Conservation (phyloP, 2,113 vertebrate genomes). For the Sphyrna mokarran region DNA sequence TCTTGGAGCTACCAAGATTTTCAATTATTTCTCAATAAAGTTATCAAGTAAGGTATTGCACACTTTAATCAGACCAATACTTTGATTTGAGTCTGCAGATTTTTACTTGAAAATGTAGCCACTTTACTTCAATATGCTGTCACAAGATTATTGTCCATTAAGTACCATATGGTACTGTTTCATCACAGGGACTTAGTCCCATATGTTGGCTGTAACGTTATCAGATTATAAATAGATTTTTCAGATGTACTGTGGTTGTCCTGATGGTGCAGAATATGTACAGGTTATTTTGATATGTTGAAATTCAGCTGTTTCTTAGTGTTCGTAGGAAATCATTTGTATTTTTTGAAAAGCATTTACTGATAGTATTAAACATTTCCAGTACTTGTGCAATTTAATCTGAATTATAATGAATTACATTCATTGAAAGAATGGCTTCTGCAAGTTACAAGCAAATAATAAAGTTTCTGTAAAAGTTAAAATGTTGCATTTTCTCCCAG, state of each 20-base stretch:
- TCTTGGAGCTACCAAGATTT: neutral
- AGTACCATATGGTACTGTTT: neutral
- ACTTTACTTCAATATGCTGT: neutral
- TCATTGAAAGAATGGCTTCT: too few relatives aligned
- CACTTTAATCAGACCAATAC: neutral
- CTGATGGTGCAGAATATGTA: neutral
- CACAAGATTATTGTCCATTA: neutral
- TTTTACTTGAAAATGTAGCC: neutral
- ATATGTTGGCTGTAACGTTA: neutral
- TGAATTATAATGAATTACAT: neutral
- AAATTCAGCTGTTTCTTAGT: constrained; percentile 13
- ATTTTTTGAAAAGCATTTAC: neutral
- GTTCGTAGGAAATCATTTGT: neutral
- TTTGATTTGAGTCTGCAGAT: neutral
- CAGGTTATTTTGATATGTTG: neutral
- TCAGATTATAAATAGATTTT: neutral
- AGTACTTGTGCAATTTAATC: neutral
- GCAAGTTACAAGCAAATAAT: neutral
- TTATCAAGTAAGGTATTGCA: neutral
- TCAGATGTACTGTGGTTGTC: neutral
- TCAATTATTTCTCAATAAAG: neutral
- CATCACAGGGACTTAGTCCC: neutral
- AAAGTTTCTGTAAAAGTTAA: neutral
- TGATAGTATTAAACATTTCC: neutral
- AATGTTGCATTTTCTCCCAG: neutral